Evolutionary conservation across 2,113 vertebrate genomes (phyloP), one percentile per base, ranked within the genome.

Genomic region (Apus apus): DNA sequence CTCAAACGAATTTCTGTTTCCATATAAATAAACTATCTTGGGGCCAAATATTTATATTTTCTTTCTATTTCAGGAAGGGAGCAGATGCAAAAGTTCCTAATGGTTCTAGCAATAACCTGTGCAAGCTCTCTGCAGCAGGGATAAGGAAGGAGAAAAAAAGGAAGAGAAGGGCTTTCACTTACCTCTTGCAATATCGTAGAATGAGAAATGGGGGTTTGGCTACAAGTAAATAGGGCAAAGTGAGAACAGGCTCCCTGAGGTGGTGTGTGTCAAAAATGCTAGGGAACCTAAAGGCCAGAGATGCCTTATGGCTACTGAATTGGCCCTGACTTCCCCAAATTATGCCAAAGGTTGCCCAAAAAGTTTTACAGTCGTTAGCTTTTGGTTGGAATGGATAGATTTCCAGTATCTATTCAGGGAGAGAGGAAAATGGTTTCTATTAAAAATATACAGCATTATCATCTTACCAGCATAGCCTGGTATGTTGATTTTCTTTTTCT

Each of bases 231-330:
- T 56, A 89, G 57, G 68, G 53, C 34, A 93, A 91, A 88, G 62
- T 71, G 54, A 90, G 58, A 94, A 67, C 9, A 45, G 73, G 80
- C 68, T 88, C 46, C 83, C 54, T 84, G 50, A 75, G 72, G 64
- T 92, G 74, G 91, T 90, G 40, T 57, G 83, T 90, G 73, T 84
- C 77, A 93, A 84, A 96, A 89, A 94, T 83, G 15, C 40, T 68
- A 71, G 74, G 56, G 67, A 94, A 90, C 87, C 75, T 92, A 96
- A 96, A 96, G 83, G 71, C 87, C 87, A 72, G 85, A 96, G 87
- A 93, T 81, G 96, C 88, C 80, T 96, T 92, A 76, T 78, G 79
- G 92, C 46, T 27, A 95, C 25, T 5, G 15, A 78, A 97, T 87
- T 90, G 32, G 66, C 30, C 50, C 64, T 74, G 80, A 82, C 70